A percentile compares a stretch with the other conserved stretches of the same genome.
Conservation (phyloP, 2,113 vertebrate species). For the Myanophis thanlyinensis region DNA sequence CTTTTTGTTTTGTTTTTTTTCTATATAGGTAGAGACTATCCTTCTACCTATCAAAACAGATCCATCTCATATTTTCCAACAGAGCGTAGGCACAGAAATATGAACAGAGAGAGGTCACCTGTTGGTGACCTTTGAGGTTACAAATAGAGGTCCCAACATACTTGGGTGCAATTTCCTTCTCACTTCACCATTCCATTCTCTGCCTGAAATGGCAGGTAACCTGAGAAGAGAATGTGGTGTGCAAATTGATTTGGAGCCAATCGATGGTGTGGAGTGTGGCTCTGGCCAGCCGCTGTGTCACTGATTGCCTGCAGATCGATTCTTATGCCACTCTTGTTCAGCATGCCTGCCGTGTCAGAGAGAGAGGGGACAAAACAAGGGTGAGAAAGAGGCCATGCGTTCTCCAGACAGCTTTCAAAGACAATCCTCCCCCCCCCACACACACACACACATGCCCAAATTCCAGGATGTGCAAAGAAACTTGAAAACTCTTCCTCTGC, state of each 20-base stretch:
- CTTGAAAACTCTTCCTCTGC: neutral
- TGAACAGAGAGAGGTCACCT: slow-evolving; percentile 1
- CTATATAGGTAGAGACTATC: neutral
- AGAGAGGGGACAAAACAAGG: slow-evolving; percentile 62
- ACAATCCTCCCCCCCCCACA: neutral
- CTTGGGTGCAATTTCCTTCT: slow-evolving; percentile 70
- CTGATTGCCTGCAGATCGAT: slow-evolving; percentile 72
- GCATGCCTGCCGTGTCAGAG: slow-evolving; percentile 71
- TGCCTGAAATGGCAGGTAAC: slow-evolving; percentile 71
- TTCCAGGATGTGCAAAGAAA: slow-evolving; percentile 6
- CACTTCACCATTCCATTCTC: slow-evolving; percentile 57
- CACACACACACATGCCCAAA: neutral
- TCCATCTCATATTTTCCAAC: slow-evolving; percentile 31
- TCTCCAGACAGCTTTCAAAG: slow-evolving; percentile 45
- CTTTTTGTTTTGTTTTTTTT: neutral
- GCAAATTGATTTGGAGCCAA: slow-evolving; percentile 75
- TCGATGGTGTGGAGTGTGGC: slow-evolving; percentile 66
- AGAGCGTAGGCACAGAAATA: neutral
- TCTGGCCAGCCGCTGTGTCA: slow-evolving; percentile 65
- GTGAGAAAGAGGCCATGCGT: slow-evolving; percentile 64
- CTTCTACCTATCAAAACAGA: neutral
- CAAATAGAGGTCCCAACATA: slow-evolving; percentile 60
- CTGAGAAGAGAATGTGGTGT: slow-evolving; percentile 63
- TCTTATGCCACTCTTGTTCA: slow-evolving; percentile 64
- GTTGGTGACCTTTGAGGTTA: slow-evolving; percentile 31